Evolutionary conservation across 2,113 vertebrate species (phyloP), one percentile per base, ranked within the genome.

Genomic region (Carlito syrichta): DNA sequence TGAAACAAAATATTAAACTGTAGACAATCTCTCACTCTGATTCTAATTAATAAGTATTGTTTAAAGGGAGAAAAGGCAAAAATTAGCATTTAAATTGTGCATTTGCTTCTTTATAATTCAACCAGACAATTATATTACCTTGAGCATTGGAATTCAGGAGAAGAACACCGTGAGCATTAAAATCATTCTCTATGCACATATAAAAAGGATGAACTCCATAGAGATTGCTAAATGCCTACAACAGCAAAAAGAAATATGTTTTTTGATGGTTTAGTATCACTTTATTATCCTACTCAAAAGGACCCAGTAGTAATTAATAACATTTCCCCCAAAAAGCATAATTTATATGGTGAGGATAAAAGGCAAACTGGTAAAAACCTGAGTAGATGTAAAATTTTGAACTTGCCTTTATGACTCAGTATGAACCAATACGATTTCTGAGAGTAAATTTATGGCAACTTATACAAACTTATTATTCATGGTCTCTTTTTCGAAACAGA

Each of bases 71-170:
- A 87, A 88, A 97, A 91, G 43, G 23, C 45, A 89, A 86, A n/a
- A 76, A 77, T 89, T 76, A 77, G 43, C 52, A 77, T 89, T 81
- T 93, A 89, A 81, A 84, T 95, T 89, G 30, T 73, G 22, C 8
- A 56, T 48, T 86, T 77, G 45, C 13, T 71, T 73, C 68, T 82
- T 95, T 79, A 84, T 89, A 71, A 89, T 84, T 92, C 86, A 84
- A 83, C 66, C 43, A 63, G 74, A 83, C 77, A 79, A 89, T 69
- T 27, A 71, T 56, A 79, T 95, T 97, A 98, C 97, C 98, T 98
- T 97, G 98, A 16, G 97, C 97, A 88, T 92, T 98, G 71, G 98
- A 96, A 94, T 98, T 98, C 85, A 98, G 95, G 40, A 98, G 87
- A 25, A 98, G 96, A 95, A 98, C 93, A 52, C 98, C 96, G 0